phyloP scores from a whole-genome alignment of 1,140 invertebrate species.

The Eciton burchellii region DNA sequence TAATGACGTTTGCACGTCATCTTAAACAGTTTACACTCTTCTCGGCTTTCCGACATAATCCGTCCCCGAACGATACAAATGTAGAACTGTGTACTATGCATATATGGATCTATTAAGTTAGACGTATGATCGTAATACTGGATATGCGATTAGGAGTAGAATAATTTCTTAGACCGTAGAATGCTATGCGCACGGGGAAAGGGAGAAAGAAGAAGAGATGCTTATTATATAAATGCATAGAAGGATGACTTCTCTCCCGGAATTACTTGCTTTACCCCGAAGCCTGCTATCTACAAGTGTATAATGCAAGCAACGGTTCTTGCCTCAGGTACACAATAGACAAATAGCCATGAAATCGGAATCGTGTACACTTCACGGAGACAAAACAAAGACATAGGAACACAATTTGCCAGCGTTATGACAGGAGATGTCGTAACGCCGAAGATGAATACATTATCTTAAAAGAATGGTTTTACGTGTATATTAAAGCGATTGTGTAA shows the following conservation, averaged over 20 bases:
- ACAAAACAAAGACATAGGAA: slow-evolving; percentile 57
- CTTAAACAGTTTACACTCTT: slow-evolving; percentile 68
- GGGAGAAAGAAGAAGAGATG: not conserved
- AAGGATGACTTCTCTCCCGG: slow-evolving; percentile 40
- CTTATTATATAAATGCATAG: not conserved
- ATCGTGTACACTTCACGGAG: slow-evolving; percentile 49
- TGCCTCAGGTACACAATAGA: slow-evolving; percentile 65
- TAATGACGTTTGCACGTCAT: slow-evolving; percentile 19
- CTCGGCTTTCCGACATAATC: slow-evolving; percentile 76
- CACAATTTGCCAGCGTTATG: slow-evolving; percentile 73
- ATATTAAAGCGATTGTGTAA: slow-evolving; percentile 80
- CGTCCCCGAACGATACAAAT: slow-evolving; percentile 76
- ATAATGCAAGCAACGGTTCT: slow-evolving; percentile 63
- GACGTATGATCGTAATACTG: slow-evolving; percentile 72
- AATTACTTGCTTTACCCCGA: slow-evolving; percentile 54
- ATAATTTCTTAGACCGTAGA: slow-evolving; percentile 72
- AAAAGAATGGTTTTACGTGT: slow-evolving; percentile 76
- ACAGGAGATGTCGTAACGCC: slow-evolving; percentile 60
- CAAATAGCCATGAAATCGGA: slow-evolving; percentile 47
- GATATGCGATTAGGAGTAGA: slow-evolving; percentile 75
- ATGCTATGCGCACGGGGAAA: slow-evolving; percentile 51
- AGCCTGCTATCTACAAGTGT: slow-evolving; percentile 62
- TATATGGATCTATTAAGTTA: slow-evolving; percentile 74
- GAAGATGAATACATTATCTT: slow-evolving; percentile 70
- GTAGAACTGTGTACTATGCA: slow-evolving; percentile 72